Conservation (phyloP, 2,888 invertebrate species). For the Melanchra persicariae region DNA sequence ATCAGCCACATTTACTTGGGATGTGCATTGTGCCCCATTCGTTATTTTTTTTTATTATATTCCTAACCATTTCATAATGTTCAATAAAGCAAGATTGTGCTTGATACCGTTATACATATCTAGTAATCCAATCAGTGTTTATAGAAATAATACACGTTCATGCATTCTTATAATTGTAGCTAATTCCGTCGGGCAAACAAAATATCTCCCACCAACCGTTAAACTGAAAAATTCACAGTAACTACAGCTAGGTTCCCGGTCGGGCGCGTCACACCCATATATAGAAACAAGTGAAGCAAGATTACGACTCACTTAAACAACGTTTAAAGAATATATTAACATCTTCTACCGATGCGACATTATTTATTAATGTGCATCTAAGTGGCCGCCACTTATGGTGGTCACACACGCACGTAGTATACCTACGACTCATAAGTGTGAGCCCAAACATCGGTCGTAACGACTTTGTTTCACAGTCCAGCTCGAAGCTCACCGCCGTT, state of each 20-base stretch:
- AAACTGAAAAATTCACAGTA: slow-evolving; percentile 41
- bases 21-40: background rate
- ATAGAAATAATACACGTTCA: too few species aligned
- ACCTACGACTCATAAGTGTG: slow-evolving; percentile 69
- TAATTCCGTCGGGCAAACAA: background rate
- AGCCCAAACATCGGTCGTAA: slow-evolving; percentile 77
- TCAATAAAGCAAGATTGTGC: too few species aligned
- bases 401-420: slow-evolving; percentile 76
- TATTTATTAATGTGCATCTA: slow-evolving; percentile 83
- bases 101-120: too few species aligned
- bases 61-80: background rate
- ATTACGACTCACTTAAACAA: slow-evolving; percentile 76
- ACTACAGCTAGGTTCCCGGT: slow-evolving; percentile 26
- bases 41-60: too few species aligned
- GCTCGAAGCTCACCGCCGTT: slow-evolving; percentile 76
- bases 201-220: slow-evolving; percentile 1
- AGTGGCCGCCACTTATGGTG: slow-evolving; percentile 84
- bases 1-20: background rate
- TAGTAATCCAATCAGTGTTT: background rate
- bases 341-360: slow-evolving; percentile 78
- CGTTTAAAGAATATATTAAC: slow-evolving; percentile 82
- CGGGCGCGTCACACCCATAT: slow-evolving; percentile 62
- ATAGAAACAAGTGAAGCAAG: slow-evolving; percentile 70
- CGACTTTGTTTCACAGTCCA: slow-evolving; percentile 79
- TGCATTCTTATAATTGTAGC: too few species aligned